Percentiles rank a stretch among this genome's conserved stretches.
These are phyloP conservation scores for Alouatta palliata DNA, from an alignment of 2,113 vertebrate genomes.

Conservation along the genomic window DNA sequence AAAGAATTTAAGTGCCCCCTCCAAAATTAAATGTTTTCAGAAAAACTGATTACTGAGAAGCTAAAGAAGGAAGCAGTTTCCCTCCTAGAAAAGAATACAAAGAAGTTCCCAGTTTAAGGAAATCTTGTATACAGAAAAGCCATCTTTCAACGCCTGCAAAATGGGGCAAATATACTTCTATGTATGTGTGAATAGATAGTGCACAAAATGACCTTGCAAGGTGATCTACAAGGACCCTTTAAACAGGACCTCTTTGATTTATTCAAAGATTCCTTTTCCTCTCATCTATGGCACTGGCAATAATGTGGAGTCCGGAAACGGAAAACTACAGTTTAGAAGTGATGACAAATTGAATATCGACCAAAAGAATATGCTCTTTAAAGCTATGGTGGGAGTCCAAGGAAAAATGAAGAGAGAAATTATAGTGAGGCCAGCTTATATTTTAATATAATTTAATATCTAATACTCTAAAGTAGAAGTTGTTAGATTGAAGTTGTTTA, in stretches of 20 bases:
- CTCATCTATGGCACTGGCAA: neutral
- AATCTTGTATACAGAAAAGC: neutral
- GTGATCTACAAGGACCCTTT: neutral
- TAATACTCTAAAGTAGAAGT: neutral
- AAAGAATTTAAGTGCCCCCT: neutral
- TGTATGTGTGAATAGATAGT: neutral
- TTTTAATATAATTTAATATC: constrained; percentile 12
- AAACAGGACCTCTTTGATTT: neutral
- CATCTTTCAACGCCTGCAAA: neutral
- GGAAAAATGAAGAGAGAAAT: neutral
- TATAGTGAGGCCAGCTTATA: neutral
- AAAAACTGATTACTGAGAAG: neutral
- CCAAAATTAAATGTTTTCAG: neutral
- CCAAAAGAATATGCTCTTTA: neutral
- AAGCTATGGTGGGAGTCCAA: neutral
- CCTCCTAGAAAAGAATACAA: neutral
- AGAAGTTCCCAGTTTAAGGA: neutral
- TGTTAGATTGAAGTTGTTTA: neutral
- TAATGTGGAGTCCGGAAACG: neutral
- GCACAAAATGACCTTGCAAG: neutral
- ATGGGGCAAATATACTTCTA: neutral
- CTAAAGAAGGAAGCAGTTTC: neutral
- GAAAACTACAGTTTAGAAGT: constrained; percentile 31
- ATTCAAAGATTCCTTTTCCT: neutral
- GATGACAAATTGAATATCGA: neutral